Base-by-base conservation (phyloP, 2,797 vertebrate species). In the Esox lucius region DNA sequence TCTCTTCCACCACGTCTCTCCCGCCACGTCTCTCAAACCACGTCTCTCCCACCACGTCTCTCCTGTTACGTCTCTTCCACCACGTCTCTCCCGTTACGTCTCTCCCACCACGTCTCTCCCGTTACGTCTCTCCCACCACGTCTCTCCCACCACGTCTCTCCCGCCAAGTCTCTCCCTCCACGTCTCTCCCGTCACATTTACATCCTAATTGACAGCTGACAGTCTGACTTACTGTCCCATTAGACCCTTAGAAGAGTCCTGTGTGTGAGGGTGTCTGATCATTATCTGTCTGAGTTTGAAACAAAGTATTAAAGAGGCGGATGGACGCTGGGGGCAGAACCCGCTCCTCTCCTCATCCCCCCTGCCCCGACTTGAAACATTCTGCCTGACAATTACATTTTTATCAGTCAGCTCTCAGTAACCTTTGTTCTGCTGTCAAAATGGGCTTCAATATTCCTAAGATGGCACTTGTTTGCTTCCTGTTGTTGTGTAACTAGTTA, bases 211-310 rank as follows among this genome's bases (percentile, higher is more conserved):
- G 91, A 90, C 90, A 91, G 91, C 88, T 91, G 93, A 93, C 93
- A 94, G 90, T 88, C 92, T 93, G 90, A 93, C 93, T 94, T 94
- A 94, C 90, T 88, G 91, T 93, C 89, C 93, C 94, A 94, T 95
- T 94, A 94, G 92, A 81, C 81, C 87, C 84, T 87, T 83, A 87
- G 83, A 88, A 83, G 89, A 90, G 88, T 85, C 87, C 85, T 85
- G 87, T 81, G 86, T 76, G 84, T 84, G 86, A 90, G 77, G 82
- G 85, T 88, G 84, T 77, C 87, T 75, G 81, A 93, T 95, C 91
- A 95, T 95, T 97, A 97, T 95, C 95, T 94, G 94, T 95, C 95
- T 91, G 91, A 90, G 94, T 93, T 94, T 95, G n/a, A 93, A 94
- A 94, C 91, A 79, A 80, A 92, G 87, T 84, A 91, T 88, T 81